Percentiles rank a stretch among this genome's conserved stretches.
phyloP scores from a whole-genome alignment of 2,797 vertebrate species.

The Rachycentron canadum region DNA sequence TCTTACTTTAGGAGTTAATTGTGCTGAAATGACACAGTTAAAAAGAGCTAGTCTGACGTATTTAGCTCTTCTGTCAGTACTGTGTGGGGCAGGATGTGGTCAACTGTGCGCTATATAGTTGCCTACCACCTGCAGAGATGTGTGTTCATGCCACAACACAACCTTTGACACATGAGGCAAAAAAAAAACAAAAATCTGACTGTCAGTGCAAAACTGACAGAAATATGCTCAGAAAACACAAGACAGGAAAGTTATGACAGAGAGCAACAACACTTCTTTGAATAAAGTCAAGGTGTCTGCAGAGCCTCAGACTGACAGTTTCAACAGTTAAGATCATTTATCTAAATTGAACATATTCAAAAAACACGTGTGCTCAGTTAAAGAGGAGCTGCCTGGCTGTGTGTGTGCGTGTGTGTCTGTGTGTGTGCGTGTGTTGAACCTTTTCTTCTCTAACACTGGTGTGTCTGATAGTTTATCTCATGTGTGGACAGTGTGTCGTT shows the following conservation, averaged over 20 bases:
- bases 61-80: constrained; percentile 41
- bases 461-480: constrained; percentile 48
- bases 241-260: neutral
- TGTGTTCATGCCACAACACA: constrained; percentile 28
- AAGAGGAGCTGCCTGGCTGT: neutral
- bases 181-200: constrained; percentile 24
- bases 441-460: constrained; percentile 25
- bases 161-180: constrained; percentile 31
- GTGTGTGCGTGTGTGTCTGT: neutral
- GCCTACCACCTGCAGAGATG: constrained; percentile 73
- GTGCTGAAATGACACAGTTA: constrained; percentile 41
- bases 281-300: too few relatives aligned
- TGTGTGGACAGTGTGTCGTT: constrained; percentile 45
- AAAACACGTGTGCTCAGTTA: neutral
- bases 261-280: too few relatives aligned
- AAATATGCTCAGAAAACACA: neutral
- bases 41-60: constrained; percentile 57
- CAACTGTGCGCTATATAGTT: constrained; percentile 57
- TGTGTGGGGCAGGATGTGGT: constrained; percentile 75
- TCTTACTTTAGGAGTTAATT: constrained; percentile 33
- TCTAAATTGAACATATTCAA: too few relatives aligned
- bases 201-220: constrained; percentile 11
- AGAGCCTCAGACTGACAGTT: neutral
- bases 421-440: neutral
- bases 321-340: neutral